A percentile compares a stretch with the other conserved stretches of the same genome.
phyloP scores from a whole-genome alignment of 2,888 invertebrate genomes.

The Protonemura montana region DNA sequence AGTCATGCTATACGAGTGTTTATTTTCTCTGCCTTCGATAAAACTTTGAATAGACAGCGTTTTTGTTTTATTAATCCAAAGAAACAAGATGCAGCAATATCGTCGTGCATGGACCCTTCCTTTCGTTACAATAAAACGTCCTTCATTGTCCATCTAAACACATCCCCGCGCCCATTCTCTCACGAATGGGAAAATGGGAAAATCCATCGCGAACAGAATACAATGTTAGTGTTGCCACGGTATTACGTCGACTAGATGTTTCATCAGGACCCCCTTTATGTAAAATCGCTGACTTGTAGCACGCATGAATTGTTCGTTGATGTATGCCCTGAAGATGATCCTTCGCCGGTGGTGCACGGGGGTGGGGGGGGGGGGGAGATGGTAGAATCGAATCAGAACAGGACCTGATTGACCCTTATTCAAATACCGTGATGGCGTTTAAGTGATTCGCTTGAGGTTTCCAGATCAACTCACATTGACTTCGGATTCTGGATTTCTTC shows the following conservation, averaged over 20 bases:
- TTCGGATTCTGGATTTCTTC: conserved; percentile 1
- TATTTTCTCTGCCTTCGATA: no score
- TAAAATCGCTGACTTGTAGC: conserved; percentile 7
- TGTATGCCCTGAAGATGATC: neutral
- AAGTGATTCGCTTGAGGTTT: conserved; percentile 47
- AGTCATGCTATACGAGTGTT: no score
- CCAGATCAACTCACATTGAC: conserved; percentile 22
- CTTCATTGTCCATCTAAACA: neutral
- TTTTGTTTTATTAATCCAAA: no score
- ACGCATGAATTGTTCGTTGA: neutral
- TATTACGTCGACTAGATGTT: neutral
- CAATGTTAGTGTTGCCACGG: neutral
- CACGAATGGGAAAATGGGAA: no score
- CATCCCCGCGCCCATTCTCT: neutral
- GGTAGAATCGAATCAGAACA: neutral
- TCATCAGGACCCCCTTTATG: neutral
- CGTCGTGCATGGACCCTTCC: neutral
- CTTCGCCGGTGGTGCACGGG: neutral
- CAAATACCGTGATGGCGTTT: conserved; percentile 42
- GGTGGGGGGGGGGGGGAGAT: neutral
- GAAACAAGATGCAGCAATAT: neutral
- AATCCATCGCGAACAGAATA: neutral
- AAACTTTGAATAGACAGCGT: no score
- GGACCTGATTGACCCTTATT: conserved; percentile 49
- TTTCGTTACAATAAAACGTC: neutral